A percentile compares a stretch with the other conserved stretches of the same genome.
These are phyloP conservation scores for Trachelus troglodyta DNA, from an alignment of 2,888 invertebrate species.

Conservation along the genomic window DNA sequence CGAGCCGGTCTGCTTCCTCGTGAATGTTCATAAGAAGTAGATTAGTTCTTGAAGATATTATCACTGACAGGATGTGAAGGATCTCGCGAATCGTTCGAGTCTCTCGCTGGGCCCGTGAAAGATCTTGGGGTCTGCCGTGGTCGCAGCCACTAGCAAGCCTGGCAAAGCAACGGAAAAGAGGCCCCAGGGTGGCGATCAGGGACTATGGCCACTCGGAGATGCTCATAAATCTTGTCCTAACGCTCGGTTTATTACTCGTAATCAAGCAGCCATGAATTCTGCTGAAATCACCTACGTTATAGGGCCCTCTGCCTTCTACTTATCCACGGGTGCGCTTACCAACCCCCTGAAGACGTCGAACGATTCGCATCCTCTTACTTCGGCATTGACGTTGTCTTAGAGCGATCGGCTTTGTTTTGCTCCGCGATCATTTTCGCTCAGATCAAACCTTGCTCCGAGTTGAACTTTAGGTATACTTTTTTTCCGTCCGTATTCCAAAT, in stretches of 20 bases:
- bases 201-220: slow-evolving; percentile 56
- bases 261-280: slow-evolving; percentile 66
- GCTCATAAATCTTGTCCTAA: slow-evolving; percentile 65
- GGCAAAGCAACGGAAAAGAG: slow-evolving; percentile 36
- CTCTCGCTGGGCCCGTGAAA: slow-evolving; percentile 1
- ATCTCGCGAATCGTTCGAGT: slow-evolving; percentile 2
- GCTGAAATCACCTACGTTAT: slow-evolving; percentile 64
- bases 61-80: not conserved
- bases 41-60: not conserved
- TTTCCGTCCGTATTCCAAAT: not conserved
- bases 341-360: slow-evolving; percentile 15
- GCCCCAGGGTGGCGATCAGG: slow-evolving; percentile 56
- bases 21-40: not conserved
- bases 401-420: not conserved
- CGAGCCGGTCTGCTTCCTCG: not conserved
- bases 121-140: slow-evolving; percentile 21
- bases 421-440: not conserved
- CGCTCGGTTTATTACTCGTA: slow-evolving; percentile 65
- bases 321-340: slow-evolving; percentile 47
- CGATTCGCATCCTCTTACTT: not conserved
- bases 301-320: slow-evolving; percentile 51
- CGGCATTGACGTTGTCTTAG: not conserved
- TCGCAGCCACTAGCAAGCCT: slow-evolving; percentile 13
- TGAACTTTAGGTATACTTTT: not conserved
- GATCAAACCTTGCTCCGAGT: not conserved